phyloP scores from a whole-genome alignment of 2,888 invertebrate genomes.

The Troilus luridus region DNA sequence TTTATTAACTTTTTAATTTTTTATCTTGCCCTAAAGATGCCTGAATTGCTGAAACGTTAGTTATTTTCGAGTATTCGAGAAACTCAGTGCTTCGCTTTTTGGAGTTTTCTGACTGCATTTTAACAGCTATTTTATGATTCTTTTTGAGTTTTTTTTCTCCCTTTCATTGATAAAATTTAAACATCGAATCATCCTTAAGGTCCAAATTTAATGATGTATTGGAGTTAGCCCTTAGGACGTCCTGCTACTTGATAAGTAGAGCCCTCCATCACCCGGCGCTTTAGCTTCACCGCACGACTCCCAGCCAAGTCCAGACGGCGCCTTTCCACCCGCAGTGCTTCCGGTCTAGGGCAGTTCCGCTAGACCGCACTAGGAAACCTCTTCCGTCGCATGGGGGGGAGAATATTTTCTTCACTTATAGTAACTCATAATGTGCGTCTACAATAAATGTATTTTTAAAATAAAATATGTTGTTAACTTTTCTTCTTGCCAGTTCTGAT shows the following conservation, averaged over 20 bases:
- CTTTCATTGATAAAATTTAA: background rate
- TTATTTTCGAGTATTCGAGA: too few species aligned
- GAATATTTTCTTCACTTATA: conserved; percentile 16
- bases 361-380: background rate
- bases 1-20: too few species aligned
- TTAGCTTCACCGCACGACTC: background rate
- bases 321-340: background rate
- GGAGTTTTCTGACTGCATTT: too few species aligned
- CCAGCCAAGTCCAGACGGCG: background rate
- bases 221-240: background rate
- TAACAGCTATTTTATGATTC: too few species aligned
- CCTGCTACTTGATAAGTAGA: background rate
- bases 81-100: too few species aligned
- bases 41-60: too few species aligned
- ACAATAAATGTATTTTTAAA: background rate
- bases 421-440: background rate
- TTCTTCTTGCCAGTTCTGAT: background rate
- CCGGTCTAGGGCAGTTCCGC: background rate
- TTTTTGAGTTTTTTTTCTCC: too few species aligned
- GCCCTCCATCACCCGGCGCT: background rate
- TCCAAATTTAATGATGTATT: background rate
- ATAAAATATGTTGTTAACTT: background rate
- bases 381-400: background rate
- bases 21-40: too few species aligned
- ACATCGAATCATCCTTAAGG: background rate